Conservation (phyloP, 2,797 vertebrate species). For the Apogon talboti region DNA sequence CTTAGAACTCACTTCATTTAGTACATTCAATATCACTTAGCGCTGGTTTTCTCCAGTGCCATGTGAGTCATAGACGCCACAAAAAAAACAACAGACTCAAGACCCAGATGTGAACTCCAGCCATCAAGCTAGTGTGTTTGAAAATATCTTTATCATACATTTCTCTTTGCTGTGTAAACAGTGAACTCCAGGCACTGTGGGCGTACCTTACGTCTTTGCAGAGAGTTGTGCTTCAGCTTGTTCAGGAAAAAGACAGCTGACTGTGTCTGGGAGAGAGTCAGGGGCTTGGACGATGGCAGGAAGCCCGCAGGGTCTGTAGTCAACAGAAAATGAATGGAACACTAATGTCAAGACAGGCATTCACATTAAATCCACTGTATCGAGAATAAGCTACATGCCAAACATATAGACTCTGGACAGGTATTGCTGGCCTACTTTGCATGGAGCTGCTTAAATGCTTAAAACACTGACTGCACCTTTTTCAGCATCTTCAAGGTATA, state of each 20-base stretch:
- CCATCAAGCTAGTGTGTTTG: conserved; percentile 13
- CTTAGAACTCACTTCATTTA: background rate
- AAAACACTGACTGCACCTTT: conserved; percentile 13
- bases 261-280: conserved; percentile 73
- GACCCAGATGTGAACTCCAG: conserved; percentile 31
- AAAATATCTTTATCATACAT: conserved; percentile 46
- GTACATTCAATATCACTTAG: conserved; percentile 6
- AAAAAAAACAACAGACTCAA: background rate
- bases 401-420: conserved; percentile 25
- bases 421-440: conserved; percentile 33
- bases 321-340: conserved; percentile 14
- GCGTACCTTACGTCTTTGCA: conserved; percentile 85
- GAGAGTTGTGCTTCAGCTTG: conserved; percentile 89
- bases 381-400: conserved; percentile 7
- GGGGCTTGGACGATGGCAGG: conserved; percentile 59
- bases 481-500: background rate
- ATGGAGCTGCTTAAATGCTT: conserved; percentile 1
- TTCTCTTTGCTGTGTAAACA: conserved; percentile 45
- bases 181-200: conserved; percentile 22
- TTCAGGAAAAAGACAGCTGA: conserved; percentile 91
- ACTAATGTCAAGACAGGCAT: conserved; percentile 32
- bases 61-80: conserved; percentile 19
- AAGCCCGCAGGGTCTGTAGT: conserved; percentile 70
- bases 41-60: background rate
- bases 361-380: conserved; percentile 24